These are phyloP conservation scores for Reinhardtius hippoglossoides DNA, from an alignment of 2,113 vertebrate genomes.

Conservation along the genomic window DNA sequence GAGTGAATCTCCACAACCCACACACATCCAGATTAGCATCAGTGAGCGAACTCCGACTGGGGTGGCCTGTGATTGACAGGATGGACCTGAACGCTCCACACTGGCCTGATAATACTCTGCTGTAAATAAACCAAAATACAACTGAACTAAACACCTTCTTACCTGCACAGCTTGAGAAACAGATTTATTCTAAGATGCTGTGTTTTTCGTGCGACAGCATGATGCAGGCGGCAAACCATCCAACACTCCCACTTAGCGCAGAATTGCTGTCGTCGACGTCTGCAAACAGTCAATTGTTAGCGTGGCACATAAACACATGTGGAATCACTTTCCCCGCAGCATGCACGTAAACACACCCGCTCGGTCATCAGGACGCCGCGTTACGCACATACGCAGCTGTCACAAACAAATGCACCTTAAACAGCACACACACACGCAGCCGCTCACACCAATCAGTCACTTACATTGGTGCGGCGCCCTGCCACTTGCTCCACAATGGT, in stretches of 20 bases:
- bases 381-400: conserved; percentile 34
- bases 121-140: background rate
- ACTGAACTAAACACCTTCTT: background rate
- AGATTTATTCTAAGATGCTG: conserved; percentile 1
- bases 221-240: conserved; percentile 50
- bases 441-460: conserved; percentile 57
- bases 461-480: conserved; percentile 59
- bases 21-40: conserved; percentile 11
- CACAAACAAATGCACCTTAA: conserved; percentile 31
- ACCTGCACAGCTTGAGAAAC: conserved; percentile 7
- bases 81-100: background rate
- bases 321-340: background rate
- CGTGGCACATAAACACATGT: conserved; percentile 25
- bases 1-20: conserved; percentile 6
- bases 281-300: conserved; percentile 22
- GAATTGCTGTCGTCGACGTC: conserved; percentile 24
- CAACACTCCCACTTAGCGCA: conserved; percentile 34
- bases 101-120: conserved; percentile 1
- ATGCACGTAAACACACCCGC: background rate
- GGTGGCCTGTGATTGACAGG: background rate
- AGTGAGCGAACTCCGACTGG: background rate
- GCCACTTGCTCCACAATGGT: conserved; percentile 74
- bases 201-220: conserved; percentile 16
- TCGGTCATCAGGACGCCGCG: conserved; percentile 2
- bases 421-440: conserved; percentile 5